Evolutionary conservation across 53 echinoderm and acorn worm genomes (phyloP), one percentile per base, ranked within the genome.

Genomic region (Crossaster papposus): DNA sequence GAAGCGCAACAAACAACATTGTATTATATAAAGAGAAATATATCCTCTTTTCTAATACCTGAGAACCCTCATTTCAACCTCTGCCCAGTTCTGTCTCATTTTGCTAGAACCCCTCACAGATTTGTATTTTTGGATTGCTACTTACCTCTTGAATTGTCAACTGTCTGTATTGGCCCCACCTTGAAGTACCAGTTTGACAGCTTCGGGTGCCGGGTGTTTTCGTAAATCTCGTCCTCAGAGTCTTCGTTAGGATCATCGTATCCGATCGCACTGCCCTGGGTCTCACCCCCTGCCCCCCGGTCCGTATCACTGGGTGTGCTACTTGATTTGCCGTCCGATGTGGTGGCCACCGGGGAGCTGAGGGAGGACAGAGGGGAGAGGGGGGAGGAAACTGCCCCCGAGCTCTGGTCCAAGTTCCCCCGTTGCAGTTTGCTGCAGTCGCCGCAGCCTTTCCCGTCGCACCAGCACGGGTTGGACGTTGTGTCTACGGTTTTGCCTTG

Each of bases 111-210:
- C n/a, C n/a, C n/a, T n/a, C n/a, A n/a, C n/a, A 18, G 17, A 62
- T 17, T 20, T 4, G 62, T 3, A 23, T 68, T 26, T 0, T 1
- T 20, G 68, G n/a, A 20, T 31, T 36, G 23, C 54, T 75, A 82
- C 89, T 68, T 93, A 96, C 96, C 91, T 91, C 93, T 91, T 52
- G 89, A 89, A 18, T 92, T 93, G 65, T 96, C 96, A 23, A 92
- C 83, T 2, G 91, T 89, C 23, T 87, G 86, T 36, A 89, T 89
- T 12, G 88, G 85, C 35, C 91, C 91, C 5, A 87, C 88, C 73
- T 91, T 94, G 88, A 96, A 96, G 88, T 94, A 96, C 81, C 93
- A 94, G 35, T 88, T 91, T 37, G 77, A 81, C 81, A 85, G 79
- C 58, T 92, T 94, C 7, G 85, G 33, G 73, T 90, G 90, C 51